Base-by-base conservation (phyloP, 2,113 vertebrate genomes). In the Myotis davidii region DNA sequence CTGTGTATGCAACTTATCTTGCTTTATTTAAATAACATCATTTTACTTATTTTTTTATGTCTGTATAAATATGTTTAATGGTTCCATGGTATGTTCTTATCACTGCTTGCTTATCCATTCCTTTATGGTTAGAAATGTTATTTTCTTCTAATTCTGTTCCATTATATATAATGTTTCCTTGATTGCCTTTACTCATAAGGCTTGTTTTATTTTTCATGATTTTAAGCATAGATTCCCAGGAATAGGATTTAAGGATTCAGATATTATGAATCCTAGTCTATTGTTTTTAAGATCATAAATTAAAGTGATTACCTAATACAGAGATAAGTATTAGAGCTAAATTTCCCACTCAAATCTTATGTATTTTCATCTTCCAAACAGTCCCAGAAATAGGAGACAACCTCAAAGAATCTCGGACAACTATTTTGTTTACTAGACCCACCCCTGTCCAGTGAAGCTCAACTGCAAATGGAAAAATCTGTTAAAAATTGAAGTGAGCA, bases 401-500 rank as follows among this genome's bases (percentile, higher is more conserved):
- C 13, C 83, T 42, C 14, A 42, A 48, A 29, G 29, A 64, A 56
- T 32, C 39, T 64, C 27, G 4, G 32, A 74, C 6, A 70, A 18
- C 14, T 67, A 16, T 34, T 82, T 69, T 83, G 25, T 65, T 72
- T 92, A 82, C 54, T 25, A 42, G 69, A 77, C 13, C 29, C 39
- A 74, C 23, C 5, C 3, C 32, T 56, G 1, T 20, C 32, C 78
- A 72, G 37, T 42, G 42, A 72, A 59, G 14, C 34, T 39, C 69
- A 91, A 65, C 25, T 79, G 54, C 42, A 95, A 89, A 50, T 34
- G 6, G 13, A 17, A 91, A 97, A 74, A 83, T 70, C 67, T 72
- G 39, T 29, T 61, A 25, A 59, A 59, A 59, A 21, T 25, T 25
- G 56, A 59, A 59, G n/a, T 88, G n/a, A 81, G 9, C 17, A 69